phyloP scores from a whole-genome alignment of 1,140 invertebrate species.

The Pissodes strobi region DNA sequence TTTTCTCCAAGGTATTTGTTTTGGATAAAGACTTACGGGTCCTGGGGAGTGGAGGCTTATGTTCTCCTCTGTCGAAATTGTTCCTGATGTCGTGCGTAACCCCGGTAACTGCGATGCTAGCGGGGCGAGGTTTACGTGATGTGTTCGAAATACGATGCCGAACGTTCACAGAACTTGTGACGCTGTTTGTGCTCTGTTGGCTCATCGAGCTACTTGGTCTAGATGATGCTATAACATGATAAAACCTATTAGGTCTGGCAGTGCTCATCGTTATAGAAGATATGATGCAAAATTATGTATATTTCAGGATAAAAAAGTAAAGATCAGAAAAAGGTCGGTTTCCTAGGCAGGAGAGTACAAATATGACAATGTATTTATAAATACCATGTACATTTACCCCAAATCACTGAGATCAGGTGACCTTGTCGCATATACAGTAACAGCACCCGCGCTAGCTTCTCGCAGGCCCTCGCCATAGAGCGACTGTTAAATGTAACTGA shows the following conservation, averaged over 20 bases:
- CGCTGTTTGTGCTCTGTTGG: slow-evolving; percentile 66
- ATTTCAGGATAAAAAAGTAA: too few relatives aligned
- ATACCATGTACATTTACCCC: too few relatives aligned
- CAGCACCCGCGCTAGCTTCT: too few relatives aligned
- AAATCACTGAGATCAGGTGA: too few relatives aligned
- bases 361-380: too few relatives aligned
- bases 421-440: too few relatives aligned
- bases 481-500: too few relatives aligned
- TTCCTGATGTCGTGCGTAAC: slow-evolving; percentile 60
- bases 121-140: slow-evolving; percentile 73
- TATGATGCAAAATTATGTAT: too few relatives aligned
- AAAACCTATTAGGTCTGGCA: background rate
- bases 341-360: too few relatives aligned
- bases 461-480: too few relatives aligned
- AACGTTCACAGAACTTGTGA: slow-evolving; percentile 58
- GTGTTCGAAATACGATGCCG: slow-evolving; percentile 64
- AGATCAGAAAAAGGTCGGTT: too few relatives aligned
- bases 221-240: slow-evolving; percentile 61
- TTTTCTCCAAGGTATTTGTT: slow-evolving; percentile 44
- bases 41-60: slow-evolving; percentile 53
- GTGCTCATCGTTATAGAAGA: too few relatives aligned
- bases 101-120: slow-evolving; percentile 80
- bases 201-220: slow-evolving; percentile 82
- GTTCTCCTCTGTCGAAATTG: slow-evolving; percentile 26
- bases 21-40: slow-evolving; percentile 49